phyloP scores from a whole-genome alignment of 2,113 vertebrate genomes.

The Nycticorax nycticorax region DNA sequence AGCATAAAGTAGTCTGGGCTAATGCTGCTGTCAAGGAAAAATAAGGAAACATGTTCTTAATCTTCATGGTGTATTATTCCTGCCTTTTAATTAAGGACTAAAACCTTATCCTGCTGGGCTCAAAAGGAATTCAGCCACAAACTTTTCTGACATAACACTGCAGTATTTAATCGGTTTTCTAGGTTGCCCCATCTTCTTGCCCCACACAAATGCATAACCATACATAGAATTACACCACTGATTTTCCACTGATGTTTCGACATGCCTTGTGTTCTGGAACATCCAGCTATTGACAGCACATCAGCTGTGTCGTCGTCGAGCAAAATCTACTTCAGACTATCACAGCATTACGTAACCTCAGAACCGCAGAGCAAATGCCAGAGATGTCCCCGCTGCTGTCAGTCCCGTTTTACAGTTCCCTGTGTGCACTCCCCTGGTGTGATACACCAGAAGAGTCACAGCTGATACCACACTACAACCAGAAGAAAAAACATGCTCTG shows the following conservation, averaged over 20 bases:
- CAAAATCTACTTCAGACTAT: background rate
- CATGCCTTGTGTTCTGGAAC: rapidly evolving
- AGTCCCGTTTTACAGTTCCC: background rate
- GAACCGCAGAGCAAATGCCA: background rate
- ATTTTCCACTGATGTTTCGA: background rate
- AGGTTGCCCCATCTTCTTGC: background rate
- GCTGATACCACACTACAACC: background rate
- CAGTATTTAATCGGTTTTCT: background rate
- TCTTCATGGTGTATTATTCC: background rate
- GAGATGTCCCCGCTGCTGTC: background rate
- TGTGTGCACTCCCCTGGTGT: background rate
- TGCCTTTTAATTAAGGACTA: background rate
- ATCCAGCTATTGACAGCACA: background rate
- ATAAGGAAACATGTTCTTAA: background rate
- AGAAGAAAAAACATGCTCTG: background rate
- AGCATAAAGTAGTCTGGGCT: background rate
- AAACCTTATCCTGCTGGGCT: background rate
- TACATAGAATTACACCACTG: background rate
- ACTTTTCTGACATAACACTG: background rate
- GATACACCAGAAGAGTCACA: background rate
- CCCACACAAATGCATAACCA: background rate
- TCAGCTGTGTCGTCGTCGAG: background rate
- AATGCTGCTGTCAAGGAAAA: constrained; percentile 12
- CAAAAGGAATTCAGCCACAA: background rate
- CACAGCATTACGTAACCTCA: background rate